These are phyloP conservation scores for Sminthurides bifidus DNA, from an alignment of 1,140 invertebrate species.

Conservation along the genomic window DNA sequence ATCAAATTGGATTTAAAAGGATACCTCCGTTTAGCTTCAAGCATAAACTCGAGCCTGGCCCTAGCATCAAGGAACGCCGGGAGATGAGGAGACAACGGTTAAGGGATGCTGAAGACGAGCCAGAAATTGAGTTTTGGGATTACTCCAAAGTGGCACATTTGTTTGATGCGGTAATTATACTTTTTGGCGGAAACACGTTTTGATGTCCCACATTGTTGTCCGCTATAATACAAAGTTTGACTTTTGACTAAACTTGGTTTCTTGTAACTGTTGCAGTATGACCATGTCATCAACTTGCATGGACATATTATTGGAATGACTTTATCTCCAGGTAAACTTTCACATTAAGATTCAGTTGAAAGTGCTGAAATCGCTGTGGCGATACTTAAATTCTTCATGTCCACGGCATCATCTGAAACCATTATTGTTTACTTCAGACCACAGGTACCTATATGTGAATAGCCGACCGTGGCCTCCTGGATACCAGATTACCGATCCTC, in stretches of 20 bases:
- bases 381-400: not conserved
- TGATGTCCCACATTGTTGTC: too few relatives aligned
- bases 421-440: slow-evolving; percentile 23
- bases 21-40: slow-evolving; percentile 62
- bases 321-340: slow-evolving; percentile 55
- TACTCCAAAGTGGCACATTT: slow-evolving; percentile 54
- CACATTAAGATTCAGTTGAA: slow-evolving; percentile 47
- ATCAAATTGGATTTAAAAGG: slow-evolving; percentile 73
- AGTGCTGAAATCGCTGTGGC: not conserved
- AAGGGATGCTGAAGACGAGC: slow-evolving; percentile 35
- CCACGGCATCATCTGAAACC: too few relatives aligned
- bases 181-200: too few relatives aligned
- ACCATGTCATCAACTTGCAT: slow-evolving; percentile 73
- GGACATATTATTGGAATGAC: slow-evolving; percentile 84
- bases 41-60: slow-evolving; percentile 53
- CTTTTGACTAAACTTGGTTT: not conserved
- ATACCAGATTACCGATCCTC: slow-evolving; percentile 62
- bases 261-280: slow-evolving; percentile 39
- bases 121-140: slow-evolving; percentile 51
- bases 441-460: slow-evolving; percentile 70
- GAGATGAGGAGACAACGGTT: slow-evolving; percentile 45
- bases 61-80: slow-evolving; percentile 52
- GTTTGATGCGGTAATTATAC: slow-evolving; percentile 48
- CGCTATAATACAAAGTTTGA: too few relatives aligned
- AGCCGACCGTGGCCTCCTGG: slow-evolving; percentile 66